phyloP scores from a whole-genome alignment of 2,888 invertebrate genomes.

The Meliscaeva auricollis region DNA sequence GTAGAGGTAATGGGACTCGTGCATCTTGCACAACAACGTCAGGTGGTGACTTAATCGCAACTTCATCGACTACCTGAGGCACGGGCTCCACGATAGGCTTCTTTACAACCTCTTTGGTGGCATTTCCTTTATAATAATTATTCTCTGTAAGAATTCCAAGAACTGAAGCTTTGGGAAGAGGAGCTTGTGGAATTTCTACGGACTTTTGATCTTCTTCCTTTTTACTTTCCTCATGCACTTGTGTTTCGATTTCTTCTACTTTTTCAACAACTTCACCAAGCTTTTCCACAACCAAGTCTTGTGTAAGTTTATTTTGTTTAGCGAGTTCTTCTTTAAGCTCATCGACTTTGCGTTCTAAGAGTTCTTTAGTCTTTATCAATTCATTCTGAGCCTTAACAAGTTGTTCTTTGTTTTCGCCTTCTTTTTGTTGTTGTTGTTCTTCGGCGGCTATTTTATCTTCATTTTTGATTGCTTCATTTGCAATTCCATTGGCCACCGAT shows the following conservation, averaged over 20 bases:
- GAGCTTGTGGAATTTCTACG: constrained; percentile 13
- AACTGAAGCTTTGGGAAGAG: constrained; percentile 74
- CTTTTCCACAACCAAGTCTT: constrained; percentile 80
- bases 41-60: constrained; percentile 67
- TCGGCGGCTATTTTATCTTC: constrained; percentile 83
- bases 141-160: constrained; percentile 80
- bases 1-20: constrained; percentile 81
- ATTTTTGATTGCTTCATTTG: constrained; percentile 84
- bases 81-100: constrained; percentile 80
- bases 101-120: constrained; percentile 30
- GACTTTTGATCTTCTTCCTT: constrained; percentile 21
- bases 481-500: constrained; percentile 77
- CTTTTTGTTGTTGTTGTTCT: constrained; percentile 79
- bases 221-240: constrained; percentile 84
- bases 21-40: constrained; percentile 55
- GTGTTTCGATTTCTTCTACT: constrained; percentile 84
- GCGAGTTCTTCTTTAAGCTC: constrained; percentile 84
- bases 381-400: constrained; percentile 81
- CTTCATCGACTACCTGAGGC: constrained; percentile 81
- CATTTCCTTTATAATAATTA: constrained; percentile 66
- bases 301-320: constrained; percentile 82
- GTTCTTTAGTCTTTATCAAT: constrained; percentile 81
- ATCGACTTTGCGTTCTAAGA: constrained; percentile 82
- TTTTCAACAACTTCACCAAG: constrained; percentile 81
- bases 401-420: constrained; percentile 79